These are phyloP conservation scores for Xenotilapia caudafasciata DNA, from an alignment of 2,113 vertebrate species.

Conservation along the genomic window DNA sequence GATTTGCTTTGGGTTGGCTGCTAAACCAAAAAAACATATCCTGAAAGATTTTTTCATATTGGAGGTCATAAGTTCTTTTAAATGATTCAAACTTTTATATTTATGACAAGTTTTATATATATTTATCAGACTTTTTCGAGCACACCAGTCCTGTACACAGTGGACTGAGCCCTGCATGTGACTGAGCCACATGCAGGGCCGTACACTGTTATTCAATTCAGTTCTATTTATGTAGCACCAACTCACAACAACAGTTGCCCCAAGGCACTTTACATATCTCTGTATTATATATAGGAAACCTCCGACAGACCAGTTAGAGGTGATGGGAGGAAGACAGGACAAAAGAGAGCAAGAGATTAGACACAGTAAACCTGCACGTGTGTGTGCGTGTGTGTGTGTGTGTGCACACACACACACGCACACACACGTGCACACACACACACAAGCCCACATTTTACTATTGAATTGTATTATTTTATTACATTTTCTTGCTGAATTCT, in stretches of 20 bases:
- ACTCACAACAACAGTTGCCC: neutral
- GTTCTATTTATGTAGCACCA: neutral
- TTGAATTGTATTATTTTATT: neutral
- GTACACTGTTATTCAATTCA: neutral
- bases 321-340: neutral
- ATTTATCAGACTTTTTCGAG: fast-evolving
- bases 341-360: neutral
- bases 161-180: neutral
- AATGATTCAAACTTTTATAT: neutral
- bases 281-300: neutral
- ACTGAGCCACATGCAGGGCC: neutral
- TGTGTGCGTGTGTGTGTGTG: no score
- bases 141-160: neutral
- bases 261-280: neutral
- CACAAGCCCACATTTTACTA: fast-evolving
- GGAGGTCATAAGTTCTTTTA: neutral
- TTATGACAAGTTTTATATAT: neutral
- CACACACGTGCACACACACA: neutral
- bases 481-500: neutral
- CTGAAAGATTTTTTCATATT: neutral
- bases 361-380: neutral
- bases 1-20: neutral
- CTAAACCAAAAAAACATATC: neutral
- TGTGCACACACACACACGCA: fast-evolving
- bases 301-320: neutral